Conservation (phyloP, 1,140 invertebrate species). For the Apocrypta bakeri region DNA sequence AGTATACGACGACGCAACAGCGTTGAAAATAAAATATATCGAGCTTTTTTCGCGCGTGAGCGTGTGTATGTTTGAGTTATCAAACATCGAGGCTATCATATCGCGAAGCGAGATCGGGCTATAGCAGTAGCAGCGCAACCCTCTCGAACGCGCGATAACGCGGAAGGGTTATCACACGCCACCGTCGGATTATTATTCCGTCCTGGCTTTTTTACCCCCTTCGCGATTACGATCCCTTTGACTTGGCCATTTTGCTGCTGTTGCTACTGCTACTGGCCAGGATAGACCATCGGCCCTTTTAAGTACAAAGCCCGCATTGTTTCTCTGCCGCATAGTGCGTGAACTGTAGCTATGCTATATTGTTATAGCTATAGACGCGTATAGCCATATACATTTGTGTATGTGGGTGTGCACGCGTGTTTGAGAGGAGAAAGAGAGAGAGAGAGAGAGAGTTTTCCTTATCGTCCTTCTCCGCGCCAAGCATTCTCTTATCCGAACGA, state of each 20-base stretch:
- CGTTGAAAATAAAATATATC: not conserved
- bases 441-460: conserved; percentile 11
- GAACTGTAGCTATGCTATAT: not conserved
- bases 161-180: conserved; percentile 71
- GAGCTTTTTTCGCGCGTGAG: not conserved
- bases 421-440: too few relatives aligned
- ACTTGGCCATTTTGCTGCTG: conserved; percentile 66
- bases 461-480: conserved; percentile 11
- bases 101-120: conserved; percentile 59
- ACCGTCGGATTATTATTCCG: conserved; percentile 66
- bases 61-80: conserved; percentile 68
- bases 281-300: not conserved
- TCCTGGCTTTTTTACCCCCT: conserved; percentile 48
- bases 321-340: conserved; percentile 48
- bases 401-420: not conserved
- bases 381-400: too few relatives aligned
- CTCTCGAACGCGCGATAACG: conserved; percentile 66
- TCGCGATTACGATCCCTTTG: conserved; percentile 68
- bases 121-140: conserved; percentile 58
- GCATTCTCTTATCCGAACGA: not conserved
- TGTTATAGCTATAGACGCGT: not conserved
- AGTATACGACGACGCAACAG: not conserved
- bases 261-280: conserved; percentile 54
- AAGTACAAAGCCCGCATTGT: conserved; percentile 62
- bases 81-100: conserved; percentile 63